Conservation (phyloP, 2,797 vertebrate species). For the Catharus ustulatus region DNA sequence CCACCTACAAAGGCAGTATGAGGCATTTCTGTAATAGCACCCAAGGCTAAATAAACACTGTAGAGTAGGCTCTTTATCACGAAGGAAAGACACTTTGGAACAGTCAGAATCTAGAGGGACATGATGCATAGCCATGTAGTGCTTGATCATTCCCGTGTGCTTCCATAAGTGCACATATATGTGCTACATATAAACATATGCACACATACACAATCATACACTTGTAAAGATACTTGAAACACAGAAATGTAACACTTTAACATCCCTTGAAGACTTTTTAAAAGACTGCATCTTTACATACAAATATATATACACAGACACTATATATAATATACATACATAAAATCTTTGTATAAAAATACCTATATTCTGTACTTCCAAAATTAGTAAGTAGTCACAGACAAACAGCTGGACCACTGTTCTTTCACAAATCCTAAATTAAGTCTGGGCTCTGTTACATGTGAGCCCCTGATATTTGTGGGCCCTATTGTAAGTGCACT, state of each 20-base stretch:
- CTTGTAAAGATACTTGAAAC: background rate
- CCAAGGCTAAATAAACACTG: constrained; percentile 19
- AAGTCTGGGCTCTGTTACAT: background rate
- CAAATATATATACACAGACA: background rate
- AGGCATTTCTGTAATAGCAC: background rate
- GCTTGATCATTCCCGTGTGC: background rate
- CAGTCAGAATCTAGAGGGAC: background rate
- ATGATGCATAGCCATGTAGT: background rate
- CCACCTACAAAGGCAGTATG: background rate
- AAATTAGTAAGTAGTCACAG: background rate
- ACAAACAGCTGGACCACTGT: background rate
- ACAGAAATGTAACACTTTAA: background rate
- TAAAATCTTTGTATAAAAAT: background rate
- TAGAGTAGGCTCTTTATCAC: background rate
- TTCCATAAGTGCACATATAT: background rate
- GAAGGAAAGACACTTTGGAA: background rate
- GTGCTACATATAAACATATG: background rate
- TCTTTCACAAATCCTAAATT: background rate
- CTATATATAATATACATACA: background rate
- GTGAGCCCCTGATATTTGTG: background rate
- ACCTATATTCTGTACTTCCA: background rate
- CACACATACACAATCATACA: background rate
- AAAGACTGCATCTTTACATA: background rate
- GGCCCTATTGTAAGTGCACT: background rate
- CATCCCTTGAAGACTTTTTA: background rate